Evolutionary conservation across 2,113 vertebrate genomes (phyloP).

Genomic region (Scalopus aquaticus): DNA sequence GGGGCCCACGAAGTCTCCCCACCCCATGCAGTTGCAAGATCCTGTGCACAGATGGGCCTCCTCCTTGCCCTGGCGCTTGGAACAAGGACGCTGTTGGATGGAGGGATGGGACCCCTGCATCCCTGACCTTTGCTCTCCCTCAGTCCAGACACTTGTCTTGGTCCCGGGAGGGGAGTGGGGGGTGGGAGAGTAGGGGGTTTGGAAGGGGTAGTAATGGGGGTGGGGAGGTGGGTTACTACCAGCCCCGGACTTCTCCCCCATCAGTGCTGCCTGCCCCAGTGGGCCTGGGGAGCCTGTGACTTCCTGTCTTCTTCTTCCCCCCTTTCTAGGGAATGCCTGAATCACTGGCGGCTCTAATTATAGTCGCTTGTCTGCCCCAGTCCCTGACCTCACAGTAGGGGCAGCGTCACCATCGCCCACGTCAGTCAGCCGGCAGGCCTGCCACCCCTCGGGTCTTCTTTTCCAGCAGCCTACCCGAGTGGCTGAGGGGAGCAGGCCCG

Average conservation of each 20-base stretch:
- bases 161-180: too few relatives aligned
- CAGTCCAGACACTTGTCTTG: background rate
- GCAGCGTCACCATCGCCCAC: background rate
- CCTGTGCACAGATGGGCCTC: background rate
- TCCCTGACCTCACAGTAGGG: background rate
- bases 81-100: background rate
- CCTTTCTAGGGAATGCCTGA: slow-evolving; percentile 29
- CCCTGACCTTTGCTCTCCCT: background rate
- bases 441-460: background rate
- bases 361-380: background rate
- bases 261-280: background rate
- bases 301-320: background rate
- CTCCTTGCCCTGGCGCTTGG: background rate
- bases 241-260: background rate
- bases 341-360: slow-evolving; percentile 46
- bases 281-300: background rate
- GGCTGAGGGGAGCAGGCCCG: background rate
- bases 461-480: background rate
- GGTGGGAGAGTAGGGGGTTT: too few relatives aligned
- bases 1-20: too few relatives aligned
- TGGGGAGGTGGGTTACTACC: background rate
- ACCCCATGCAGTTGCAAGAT: too few relatives aligned
- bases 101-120: background rate
- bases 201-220: too few relatives aligned
- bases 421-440: background rate